Evolutionary conservation across 2,888 invertebrate species (phyloP).

Genomic region (Caenorhabditis sinica): DNA sequence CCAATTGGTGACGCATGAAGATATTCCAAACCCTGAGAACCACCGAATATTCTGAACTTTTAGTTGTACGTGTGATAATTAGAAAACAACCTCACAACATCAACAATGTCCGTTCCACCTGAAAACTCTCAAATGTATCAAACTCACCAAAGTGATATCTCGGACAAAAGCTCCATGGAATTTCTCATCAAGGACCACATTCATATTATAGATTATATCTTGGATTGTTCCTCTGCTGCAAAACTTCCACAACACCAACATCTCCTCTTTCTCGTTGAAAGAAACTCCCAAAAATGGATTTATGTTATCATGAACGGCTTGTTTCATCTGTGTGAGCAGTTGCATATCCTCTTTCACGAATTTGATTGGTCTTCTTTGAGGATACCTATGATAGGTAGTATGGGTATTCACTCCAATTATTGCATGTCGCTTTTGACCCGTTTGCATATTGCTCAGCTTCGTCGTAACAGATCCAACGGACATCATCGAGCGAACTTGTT

Average conservation of each 20-base stretch:
- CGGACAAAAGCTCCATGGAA: conserved; percentile 97
- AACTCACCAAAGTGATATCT: conserved; percentile 89
- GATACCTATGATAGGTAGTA: conserved; percentile 81
- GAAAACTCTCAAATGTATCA: not conserved
- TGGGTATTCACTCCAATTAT: conserved; percentile 82
- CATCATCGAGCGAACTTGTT: conserved; percentile 82
- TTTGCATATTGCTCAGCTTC: conserved; percentile 79
- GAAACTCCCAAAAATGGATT: conserved; percentile 93
- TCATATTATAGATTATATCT: conserved; percentile 98
- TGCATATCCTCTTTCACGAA: conserved; percentile 78
- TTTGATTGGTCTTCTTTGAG: conserved; percentile 80
- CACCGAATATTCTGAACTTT: conserved; percentile 11
- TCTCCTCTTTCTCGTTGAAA: conserved; percentile 83
- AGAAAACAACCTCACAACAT: conserved; percentile 10
- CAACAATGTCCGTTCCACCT: not conserved
- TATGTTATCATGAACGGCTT: conserved; percentile 95
- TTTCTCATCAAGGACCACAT: conserved; percentile 96
- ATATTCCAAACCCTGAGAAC: conserved; percentile 81
- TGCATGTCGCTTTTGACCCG: conserved; percentile 80
- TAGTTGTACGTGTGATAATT: not conserved
- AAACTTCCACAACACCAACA: conserved; percentile 82
- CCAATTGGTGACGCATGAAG: conserved; percentile 80
- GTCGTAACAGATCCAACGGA: conserved; percentile 80
- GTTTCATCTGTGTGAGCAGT: conserved; percentile 87
- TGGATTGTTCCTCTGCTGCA: conserved; percentile 82